A percentile compares a stretch with the other conserved stretches of the same genome.
phyloP scores from a whole-genome alignment of 1,140 invertebrate genomes.

The Pseudomyrmex gracilis region DNA sequence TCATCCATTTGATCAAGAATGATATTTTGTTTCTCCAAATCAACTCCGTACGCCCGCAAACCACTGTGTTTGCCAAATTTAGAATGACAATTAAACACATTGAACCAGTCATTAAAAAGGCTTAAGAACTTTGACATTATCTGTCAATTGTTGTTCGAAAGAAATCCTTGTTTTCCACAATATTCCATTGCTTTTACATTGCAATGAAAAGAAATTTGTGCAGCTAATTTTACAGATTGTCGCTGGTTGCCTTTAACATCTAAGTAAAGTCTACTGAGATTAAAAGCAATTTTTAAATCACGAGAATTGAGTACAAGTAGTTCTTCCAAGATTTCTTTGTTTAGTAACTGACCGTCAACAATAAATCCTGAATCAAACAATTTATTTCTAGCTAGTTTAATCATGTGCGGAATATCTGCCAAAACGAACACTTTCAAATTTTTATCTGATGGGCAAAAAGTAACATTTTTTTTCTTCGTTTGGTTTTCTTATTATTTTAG shows the following conservation, averaged over 20 bases:
- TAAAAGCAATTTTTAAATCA: constrained; percentile 12
- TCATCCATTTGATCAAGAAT: background rate
- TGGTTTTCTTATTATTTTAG: background rate
- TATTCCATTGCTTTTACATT: constrained; percentile 5
- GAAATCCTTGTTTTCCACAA: background rate
- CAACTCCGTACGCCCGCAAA: background rate
- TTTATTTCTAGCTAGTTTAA: background rate
- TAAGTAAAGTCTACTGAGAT: background rate
- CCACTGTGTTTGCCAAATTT: background rate
- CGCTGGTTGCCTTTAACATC: constrained; percentile 5
- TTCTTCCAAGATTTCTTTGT: background rate
- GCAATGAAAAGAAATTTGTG: background rate
- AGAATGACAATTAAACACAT: background rate
- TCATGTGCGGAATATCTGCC: background rate
- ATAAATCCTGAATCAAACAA: background rate
- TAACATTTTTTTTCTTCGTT: background rate
- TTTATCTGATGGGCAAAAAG: background rate
- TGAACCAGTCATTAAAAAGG: background rate
- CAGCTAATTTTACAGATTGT: background rate
- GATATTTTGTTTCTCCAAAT: background rate
- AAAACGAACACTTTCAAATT: background rate
- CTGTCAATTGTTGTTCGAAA: background rate
- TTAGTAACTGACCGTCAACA: background rate
- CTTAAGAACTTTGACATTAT: background rate
- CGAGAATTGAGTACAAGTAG: background rate